phyloP scores from a whole-genome alignment of 1,140 invertebrate species.

The Hycleus phaleratus region DNA sequence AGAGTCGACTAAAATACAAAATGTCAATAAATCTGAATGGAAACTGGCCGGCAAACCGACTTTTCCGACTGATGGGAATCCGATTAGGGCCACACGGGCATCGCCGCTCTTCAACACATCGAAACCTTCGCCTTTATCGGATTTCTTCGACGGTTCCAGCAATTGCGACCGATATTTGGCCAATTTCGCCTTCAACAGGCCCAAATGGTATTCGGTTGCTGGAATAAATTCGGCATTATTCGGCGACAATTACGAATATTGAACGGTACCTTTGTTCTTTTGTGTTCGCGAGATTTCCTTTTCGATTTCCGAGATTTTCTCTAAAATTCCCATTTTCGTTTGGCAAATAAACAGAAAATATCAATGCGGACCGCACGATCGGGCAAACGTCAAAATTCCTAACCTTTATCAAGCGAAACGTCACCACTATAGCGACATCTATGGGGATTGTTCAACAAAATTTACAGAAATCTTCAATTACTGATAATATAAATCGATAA shows the following conservation, averaged over 20 bases:
- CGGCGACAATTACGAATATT: background rate
- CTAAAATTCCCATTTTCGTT: slow-evolving; percentile 83
- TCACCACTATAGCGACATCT: no score
- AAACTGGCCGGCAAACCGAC: slow-evolving; percentile 35
- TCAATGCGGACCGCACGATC: no score
- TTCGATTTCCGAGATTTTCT: slow-evolving; percentile 97
- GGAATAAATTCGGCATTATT: slow-evolving; percentile 13
- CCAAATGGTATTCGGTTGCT: slow-evolving; percentile 99
- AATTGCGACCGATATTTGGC: slow-evolving; percentile 95
- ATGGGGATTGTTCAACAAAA: no score
- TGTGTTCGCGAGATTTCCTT: slow-evolving; percentile 97
- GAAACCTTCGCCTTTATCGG: slow-evolving; percentile 98
- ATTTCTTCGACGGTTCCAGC: slow-evolving; percentile 89
- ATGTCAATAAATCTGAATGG: background rate
- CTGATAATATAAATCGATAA: no score
- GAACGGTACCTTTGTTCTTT: slow-evolving; percentile 90
- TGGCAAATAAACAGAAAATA: no score
- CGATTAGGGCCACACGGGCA: slow-evolving; percentile 96
- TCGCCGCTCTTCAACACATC: slow-evolving; percentile 99
- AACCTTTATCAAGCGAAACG: no score
- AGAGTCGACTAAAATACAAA: slow-evolving; percentile 69
- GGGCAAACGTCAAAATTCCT: no score
- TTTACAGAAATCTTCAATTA: no score
- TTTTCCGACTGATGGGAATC: slow-evolving; percentile 94
- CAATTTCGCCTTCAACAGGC: slow-evolving; percentile 95